These are phyloP conservation scores for Falco punctatus DNA, from an alignment of 2,113 vertebrate genomes.

Conservation along the genomic window DNA sequence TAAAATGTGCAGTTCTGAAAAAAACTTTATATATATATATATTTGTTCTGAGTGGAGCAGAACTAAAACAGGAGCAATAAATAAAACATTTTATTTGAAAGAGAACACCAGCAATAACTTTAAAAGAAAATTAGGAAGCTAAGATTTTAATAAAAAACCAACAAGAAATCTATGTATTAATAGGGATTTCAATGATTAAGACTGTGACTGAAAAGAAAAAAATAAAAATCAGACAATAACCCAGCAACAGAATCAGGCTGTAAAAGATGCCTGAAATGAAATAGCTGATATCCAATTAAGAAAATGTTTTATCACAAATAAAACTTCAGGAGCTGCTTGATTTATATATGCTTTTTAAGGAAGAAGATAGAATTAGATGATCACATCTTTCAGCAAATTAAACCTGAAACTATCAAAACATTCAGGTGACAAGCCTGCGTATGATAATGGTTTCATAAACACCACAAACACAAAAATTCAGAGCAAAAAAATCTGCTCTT, in stretches of 20 bases:
- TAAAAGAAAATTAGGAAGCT: neutral
- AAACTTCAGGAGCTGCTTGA: neutral
- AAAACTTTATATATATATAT: neutral
- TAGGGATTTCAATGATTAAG: neutral
- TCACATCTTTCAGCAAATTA: neutral
- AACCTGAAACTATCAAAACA: neutral
- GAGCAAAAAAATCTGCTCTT: neutral
- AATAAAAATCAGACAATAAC: neutral
- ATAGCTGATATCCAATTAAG: neutral
- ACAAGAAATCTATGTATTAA: neutral
- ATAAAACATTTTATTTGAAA: neutral
- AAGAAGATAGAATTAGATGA: neutral
- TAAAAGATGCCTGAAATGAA: neutral
- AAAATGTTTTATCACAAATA: neutral
- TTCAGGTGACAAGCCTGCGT: neutral
- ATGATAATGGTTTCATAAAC: neutral
- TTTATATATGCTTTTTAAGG: neutral
- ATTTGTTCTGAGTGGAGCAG: neutral
- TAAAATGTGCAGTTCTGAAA: neutral
- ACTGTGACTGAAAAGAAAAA: neutral
- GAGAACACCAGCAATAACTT: neutral
- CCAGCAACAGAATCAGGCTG: neutral
- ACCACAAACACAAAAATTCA: neutral
- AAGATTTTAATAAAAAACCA: neutral
- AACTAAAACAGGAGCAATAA: neutral